Percentiles rank a stretch among this genome's conserved stretches.
Conservation (phyloP, 1,140 invertebrate species). For the Drosophila suzukii region DNA sequence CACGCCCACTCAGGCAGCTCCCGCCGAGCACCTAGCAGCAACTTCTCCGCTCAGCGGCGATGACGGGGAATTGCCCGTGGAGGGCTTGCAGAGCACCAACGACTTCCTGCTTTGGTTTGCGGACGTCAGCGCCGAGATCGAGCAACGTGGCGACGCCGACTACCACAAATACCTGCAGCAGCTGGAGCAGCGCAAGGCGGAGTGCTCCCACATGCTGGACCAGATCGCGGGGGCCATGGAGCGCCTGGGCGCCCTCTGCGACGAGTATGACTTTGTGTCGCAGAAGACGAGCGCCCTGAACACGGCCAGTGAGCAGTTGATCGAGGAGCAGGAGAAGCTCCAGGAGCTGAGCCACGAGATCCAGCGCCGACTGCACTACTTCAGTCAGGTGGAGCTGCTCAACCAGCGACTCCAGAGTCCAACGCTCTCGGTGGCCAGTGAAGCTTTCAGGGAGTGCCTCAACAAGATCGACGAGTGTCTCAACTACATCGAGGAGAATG, state of each 20-base stretch:
- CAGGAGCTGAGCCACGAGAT: constrained; percentile 92
- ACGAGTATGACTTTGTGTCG: constrained; percentile 93
- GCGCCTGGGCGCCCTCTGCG: constrained; percentile 89
- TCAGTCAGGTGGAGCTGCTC: constrained; percentile 93
- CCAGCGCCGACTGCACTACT: constrained; percentile 92
- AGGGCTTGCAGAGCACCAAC: constrained; percentile 79
- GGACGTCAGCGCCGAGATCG: constrained; percentile 78
- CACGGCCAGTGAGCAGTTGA: constrained; percentile 94
- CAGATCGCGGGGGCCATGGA: constrained; percentile 90
- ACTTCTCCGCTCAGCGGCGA: not conserved
- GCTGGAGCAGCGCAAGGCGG: constrained; percentile 88
- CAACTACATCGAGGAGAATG: constrained; percentile 92
- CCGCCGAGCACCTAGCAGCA: not conserved
- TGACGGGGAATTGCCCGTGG: constrained; percentile 35
- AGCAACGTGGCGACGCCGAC: constrained; percentile 78
- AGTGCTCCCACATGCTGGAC: constrained; percentile 89
- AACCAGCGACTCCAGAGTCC: constrained; percentile 92
- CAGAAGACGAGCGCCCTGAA: constrained; percentile 96
- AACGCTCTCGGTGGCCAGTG: constrained; percentile 92
- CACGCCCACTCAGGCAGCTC: constrained; percentile 19
- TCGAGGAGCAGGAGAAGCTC: constrained; percentile 93
- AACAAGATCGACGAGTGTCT: constrained; percentile 95
- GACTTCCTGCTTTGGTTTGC: constrained; percentile 81
- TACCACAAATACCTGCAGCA: constrained; percentile 88
- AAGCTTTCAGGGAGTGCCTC: constrained; percentile 92